Conservation (phyloP, 2,113 vertebrate species). For the Otolemur garnettii region DNA sequence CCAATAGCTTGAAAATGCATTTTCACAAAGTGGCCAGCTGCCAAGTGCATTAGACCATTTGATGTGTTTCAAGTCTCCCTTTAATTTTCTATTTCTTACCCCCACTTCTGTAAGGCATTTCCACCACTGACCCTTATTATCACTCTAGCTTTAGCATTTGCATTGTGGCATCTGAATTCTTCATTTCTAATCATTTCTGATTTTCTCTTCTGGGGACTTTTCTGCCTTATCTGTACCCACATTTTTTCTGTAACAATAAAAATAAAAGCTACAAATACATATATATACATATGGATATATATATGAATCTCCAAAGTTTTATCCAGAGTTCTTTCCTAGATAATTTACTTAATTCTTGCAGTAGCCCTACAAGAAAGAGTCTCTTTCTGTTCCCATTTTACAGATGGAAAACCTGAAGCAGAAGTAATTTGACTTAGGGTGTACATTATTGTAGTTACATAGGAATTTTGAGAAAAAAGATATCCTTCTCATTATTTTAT, state of each 20-base stretch:
- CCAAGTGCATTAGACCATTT: not conserved
- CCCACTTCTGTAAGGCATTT: not conserved
- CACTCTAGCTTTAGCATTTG: not conserved
- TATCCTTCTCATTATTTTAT: not conserved
- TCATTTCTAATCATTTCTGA: not conserved
- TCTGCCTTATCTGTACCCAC: not conserved
- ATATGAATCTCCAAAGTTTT: not conserved
- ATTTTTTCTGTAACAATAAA: slow-evolving; percentile 12
- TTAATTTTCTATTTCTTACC: not conserved
- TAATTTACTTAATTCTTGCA: not conserved
- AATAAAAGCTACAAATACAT: not conserved
- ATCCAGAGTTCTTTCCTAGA: not conserved
- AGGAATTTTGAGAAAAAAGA: not conserved
- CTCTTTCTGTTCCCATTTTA: not conserved
- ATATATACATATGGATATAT: accelerated
- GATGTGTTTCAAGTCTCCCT: not conserved
- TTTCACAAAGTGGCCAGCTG: not conserved
- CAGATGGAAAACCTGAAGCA: not conserved
- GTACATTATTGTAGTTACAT: not conserved
- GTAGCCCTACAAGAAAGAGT: not conserved
- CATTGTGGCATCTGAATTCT: not conserved
- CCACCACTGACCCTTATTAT: not conserved
- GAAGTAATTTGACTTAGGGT: not conserved
- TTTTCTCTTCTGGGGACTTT: not conserved
- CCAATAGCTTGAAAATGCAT: not conserved